These are phyloP conservation scores for Babylonia areolata DNA, from an alignment of 1,140 invertebrate genomes.

Conservation along the genomic window DNA sequence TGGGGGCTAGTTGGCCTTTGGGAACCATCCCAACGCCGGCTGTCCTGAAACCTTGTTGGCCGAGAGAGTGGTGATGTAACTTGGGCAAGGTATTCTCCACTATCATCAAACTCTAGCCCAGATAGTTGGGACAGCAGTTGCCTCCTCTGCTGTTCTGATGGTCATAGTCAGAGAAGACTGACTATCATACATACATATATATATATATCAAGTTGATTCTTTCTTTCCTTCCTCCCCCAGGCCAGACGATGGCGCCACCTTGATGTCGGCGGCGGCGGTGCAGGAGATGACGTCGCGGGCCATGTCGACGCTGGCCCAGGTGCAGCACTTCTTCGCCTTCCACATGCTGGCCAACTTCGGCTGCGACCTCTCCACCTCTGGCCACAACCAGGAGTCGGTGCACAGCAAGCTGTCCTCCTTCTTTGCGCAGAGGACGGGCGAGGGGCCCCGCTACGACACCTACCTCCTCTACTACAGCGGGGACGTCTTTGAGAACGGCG, in stretches of 20 bases:
- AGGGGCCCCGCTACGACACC: slow-evolving; percentile 73
- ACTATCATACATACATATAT: too few relatives aligned
- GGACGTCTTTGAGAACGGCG: slow-evolving; percentile 70
- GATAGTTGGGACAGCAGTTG: too few relatives aligned
- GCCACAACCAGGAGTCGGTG: slow-evolving; percentile 64
- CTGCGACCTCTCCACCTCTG: slow-evolving; percentile 73
- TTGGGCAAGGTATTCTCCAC: too few relatives aligned
- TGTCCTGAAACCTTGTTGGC: too few relatives aligned
- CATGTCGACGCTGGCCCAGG: slow-evolving; percentile 61
- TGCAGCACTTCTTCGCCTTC: slow-evolving; percentile 70
- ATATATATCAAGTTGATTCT: too few relatives aligned
- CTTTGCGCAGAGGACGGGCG: slow-evolving; percentile 66
- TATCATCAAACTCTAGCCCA: too few relatives aligned
- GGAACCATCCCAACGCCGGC: too few relatives aligned
- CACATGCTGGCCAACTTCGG: slow-evolving; percentile 74
- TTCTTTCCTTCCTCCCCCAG: slow-evolving; percentile 42
- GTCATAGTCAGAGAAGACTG: too few relatives aligned
- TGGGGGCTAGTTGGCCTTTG: too few relatives aligned
- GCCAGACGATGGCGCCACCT: slow-evolving; percentile 52
- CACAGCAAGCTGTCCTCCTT: slow-evolving; percentile 68
- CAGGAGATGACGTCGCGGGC: slow-evolving; percentile 66
- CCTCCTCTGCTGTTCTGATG: too few relatives aligned
- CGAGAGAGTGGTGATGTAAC: too few relatives aligned
- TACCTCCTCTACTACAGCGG: slow-evolving; percentile 74
- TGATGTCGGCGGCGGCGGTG: slow-evolving; percentile 58